These are phyloP conservation scores for Dasyprocta punctata DNA, from an alignment of 2,113 vertebrate genomes.

Conservation along the genomic window DNA sequence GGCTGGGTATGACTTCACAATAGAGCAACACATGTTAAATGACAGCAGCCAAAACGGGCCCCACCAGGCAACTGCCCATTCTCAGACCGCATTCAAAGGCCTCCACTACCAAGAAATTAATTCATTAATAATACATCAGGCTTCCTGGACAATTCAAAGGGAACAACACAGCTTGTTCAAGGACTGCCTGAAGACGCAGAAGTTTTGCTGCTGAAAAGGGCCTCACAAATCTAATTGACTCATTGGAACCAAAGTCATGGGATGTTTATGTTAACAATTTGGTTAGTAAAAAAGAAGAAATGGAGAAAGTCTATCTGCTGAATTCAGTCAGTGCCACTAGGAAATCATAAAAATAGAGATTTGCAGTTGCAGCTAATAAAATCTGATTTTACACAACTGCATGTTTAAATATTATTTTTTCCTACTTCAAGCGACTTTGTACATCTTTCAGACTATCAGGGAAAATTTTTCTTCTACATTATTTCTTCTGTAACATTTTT, in stretches of 20 bases:
- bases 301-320: background rate
- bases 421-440: conserved; percentile 24
- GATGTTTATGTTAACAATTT: conserved; percentile 40
- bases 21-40: conserved; percentile 82
- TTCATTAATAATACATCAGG: conserved; percentile 77
- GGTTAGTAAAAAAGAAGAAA: conserved; percentile 39
- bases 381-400: conserved; percentile 28
- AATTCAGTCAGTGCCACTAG: conserved; percentile 30
- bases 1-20: conserved; percentile 76
- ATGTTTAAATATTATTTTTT: conserved; percentile 35
- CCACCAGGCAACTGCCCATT: conserved; percentile 77
- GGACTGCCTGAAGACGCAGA: background rate
- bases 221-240: conserved; percentile 28
- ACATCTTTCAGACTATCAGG: conserved; percentile 40
- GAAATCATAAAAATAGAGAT: conserved; percentile 44
- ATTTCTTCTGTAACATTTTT: conserved; percentile 59
- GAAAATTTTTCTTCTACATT: conserved; percentile 56
- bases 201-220: conserved; percentile 15
- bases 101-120: conserved; percentile 76
- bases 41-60: conserved; percentile 76
- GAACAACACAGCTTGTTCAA: conserved; percentile 50
- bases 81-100: conserved; percentile 69
- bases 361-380: conserved; percentile 39
- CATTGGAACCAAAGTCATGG: background rate
- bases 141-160: conserved; percentile 62